Conservation (phyloP, 2,113 vertebrate genomes). For the Pangasianodon hypophthalmus region DNA sequence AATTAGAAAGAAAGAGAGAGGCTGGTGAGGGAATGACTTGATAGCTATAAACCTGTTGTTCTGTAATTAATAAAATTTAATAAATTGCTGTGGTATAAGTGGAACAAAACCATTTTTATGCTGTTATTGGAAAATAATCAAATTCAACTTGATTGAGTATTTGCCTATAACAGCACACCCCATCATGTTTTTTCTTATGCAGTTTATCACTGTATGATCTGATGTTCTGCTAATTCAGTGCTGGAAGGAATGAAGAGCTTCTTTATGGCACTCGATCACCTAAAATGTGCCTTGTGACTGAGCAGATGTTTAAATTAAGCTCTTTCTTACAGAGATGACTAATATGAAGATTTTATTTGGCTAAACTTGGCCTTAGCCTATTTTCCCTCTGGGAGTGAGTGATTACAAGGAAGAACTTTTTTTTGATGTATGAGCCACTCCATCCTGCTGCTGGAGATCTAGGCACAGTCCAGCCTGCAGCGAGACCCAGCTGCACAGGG, state of each 20-base stretch:
- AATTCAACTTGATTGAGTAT: neutral
- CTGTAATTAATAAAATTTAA: neutral
- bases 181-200: neutral
- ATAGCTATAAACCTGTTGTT: neutral
- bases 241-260: neutral
- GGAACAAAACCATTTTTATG: neutral
- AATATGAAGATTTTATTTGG: slow-evolving; percentile 27
- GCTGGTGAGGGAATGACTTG: neutral
- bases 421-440: slow-evolving; percentile 46
- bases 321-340: neutral
- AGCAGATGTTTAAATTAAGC: neutral
- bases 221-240: neutral
- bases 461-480: slow-evolving; percentile 42
- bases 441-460: slow-evolving; percentile 37
- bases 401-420: neutral
- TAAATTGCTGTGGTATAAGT: neutral
- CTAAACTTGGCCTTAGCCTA: slow-evolving; percentile 34
- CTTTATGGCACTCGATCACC: neutral
- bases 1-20: neutral
- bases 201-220: neutral
- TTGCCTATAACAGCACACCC: neutral
- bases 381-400: slow-evolving; percentile 23
- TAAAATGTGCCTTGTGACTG: neutral
- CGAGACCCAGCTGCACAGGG: slow-evolving; percentile 46
- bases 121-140: neutral